Base-by-base conservation (phyloP, 92 coral and sea anemone genomes). In the Paramuricea clavata region DNA sequence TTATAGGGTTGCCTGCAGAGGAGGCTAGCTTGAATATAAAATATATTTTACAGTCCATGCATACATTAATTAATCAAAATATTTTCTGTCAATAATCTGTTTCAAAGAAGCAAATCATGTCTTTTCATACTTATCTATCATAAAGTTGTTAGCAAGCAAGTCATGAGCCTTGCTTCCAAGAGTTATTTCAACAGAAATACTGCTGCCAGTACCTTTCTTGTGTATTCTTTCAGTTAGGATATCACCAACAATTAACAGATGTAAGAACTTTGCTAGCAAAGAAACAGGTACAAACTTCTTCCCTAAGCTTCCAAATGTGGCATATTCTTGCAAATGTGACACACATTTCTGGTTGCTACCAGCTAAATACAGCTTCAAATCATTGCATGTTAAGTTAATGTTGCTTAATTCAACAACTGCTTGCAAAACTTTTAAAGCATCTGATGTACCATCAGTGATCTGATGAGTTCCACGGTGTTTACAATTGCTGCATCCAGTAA, bases 391-490 rank as follows among this genome's bases (percentile, higher is more conserved):
- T 0, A 78, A 26, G 78, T 78, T 56, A 19, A 30, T 33, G 16
- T 36, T 56, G 17, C 65, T 54, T 61, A 87, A 56, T 43, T 87
- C 79, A 49, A 87, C 90, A 43, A 79, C 35, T 11, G 90, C 84
- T 39, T 87, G 90, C 27, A 87, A 81, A 80, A 81, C 81, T 36
- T 87, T 87, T 39, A 87, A 61, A 13, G 90, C 90, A 87, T 87
- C 90, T n/a, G 80, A 50, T 50, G 90, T 87, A 39, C 90, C 90
- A 87, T 80, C 90, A 67, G 86, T 44, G 42, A n/a, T 69, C 43
- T 80, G 70, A 27, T 78, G 78, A 2, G 86, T 44, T 12, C 90
- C 85, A 17, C 85, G 76, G 26, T 41, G 43, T 13, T 28, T 27
- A 34, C 90, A 86, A 49, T 86, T 86, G 74, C 76, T 74, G 49